Evolutionary conservation across 2,888 invertebrate species (phyloP), one percentile per base, ranked within the genome.

Genomic region (Oeneis ivallda): DNA sequence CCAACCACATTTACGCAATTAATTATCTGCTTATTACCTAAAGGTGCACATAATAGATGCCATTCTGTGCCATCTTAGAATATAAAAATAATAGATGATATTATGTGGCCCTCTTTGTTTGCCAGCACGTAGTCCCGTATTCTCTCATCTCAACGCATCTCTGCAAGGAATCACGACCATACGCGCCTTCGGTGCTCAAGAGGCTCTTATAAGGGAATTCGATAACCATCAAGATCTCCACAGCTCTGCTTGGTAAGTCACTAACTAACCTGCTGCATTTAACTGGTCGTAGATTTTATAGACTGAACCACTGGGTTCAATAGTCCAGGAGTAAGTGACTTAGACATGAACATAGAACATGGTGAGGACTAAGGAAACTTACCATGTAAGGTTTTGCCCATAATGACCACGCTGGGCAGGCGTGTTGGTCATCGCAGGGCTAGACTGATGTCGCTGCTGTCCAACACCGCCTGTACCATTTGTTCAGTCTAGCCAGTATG

Each of bases 61-160:
- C 7, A n/a, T 68, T 59, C 67, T 71, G 5, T 26, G 2, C 3
- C 1, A 26, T 26, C 68, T 4, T 10, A 11, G 6, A 26, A 13
- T 50, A 6, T 13, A 10, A 13, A 50, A 19, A 6, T 13, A 13
- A 26, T 32, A 50, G 7, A 50, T 5, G 3, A 56, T 8, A 15
- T 19, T 41, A 19, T 39, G 19, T 41, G 56, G 13, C 6, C 13
- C 3, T 13, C 0, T 50, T 60, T 37, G 37, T 49, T 45, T 19
- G 32, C 19, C 89, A 97, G 97, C 97, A 70, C 95, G 98, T 67
- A 98, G 98, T 76, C 99, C 99, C 0, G 97, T 99, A n/a, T 99
- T 98, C 89, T 96, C 96, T 2, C 98, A 98, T 80, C 89, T 99
- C 76, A 97, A 95, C 79, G 96, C 98, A 34, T 95, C 97, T 0